Evolutionary conservation across 2,797 vertebrate species (phyloP).

Genomic region (Hyperoplus lanceolatus): DNA sequence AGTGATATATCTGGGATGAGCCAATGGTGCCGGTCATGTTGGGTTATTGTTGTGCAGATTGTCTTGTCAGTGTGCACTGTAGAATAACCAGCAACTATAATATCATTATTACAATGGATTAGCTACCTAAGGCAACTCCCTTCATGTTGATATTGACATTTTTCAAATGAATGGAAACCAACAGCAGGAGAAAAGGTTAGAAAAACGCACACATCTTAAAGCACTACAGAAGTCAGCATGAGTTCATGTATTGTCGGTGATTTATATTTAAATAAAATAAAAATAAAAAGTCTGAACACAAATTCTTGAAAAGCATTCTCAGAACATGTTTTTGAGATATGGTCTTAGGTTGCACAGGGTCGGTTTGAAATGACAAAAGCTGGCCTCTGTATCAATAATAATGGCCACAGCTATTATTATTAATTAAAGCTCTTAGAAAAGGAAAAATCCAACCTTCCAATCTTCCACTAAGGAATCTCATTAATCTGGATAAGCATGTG

Average conservation of each 20-base stretch:
- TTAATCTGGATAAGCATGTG: not conserved
- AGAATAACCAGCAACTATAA: not conserved
- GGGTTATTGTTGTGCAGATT: not conserved
- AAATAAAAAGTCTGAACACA: not conserved
- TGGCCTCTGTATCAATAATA: not conserved
- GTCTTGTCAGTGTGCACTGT: not conserved
- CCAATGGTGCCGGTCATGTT: not conserved
- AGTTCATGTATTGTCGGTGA: slow-evolving; percentile 1
- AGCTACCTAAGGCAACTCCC: not conserved
- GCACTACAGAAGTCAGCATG: slow-evolving; percentile 12
- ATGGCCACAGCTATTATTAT: not conserved
- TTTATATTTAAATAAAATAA: not conserved
- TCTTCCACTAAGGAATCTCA: not conserved
- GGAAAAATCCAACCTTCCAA: slow-evolving; percentile 11
- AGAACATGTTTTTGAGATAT: not conserved
- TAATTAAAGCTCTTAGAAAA: slow-evolving; percentile 3
- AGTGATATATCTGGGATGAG: not conserved
- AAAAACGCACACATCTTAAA: not conserved
- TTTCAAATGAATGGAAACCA: not conserved
- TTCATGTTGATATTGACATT: not conserved
- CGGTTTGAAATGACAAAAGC: not conserved
- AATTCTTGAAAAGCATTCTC: not conserved
- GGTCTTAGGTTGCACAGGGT: not conserved
- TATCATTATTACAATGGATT: not conserved
- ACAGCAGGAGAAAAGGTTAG: not conserved